Conservation (phyloP, 2,888 invertebrate species). For the Tipula lateralis region DNA sequence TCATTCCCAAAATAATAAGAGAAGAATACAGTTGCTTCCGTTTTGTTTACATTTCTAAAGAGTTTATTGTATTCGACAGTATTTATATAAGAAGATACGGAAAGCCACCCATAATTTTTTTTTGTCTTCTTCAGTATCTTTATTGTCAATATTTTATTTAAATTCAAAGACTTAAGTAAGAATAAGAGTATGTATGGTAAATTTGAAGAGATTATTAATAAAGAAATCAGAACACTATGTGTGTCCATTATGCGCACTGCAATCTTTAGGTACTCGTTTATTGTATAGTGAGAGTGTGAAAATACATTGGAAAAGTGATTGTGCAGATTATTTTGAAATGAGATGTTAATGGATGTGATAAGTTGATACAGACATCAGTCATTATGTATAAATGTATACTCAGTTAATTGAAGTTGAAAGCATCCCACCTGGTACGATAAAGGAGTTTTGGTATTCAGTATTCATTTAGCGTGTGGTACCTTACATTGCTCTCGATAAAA, state of each 20-base stretch:
- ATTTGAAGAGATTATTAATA: background rate
- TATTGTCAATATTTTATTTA: background rate
- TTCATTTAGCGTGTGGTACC: no score
- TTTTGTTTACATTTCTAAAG: constrained; percentile 1
- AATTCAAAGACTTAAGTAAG: background rate
- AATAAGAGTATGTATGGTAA: background rate
- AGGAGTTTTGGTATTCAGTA: no score
- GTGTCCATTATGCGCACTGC: background rate
- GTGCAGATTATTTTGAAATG: background rate
- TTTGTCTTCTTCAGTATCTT: background rate
- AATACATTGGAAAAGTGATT: background rate
- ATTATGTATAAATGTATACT: no score
- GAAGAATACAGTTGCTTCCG: background rate
- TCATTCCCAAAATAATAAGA: background rate
- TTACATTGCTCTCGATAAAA: no score
- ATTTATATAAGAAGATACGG: background rate
- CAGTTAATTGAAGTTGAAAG: no score
- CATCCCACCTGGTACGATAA: no score
- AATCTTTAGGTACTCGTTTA: background rate
- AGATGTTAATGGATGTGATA: background rate
- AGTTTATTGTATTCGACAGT: background rate
- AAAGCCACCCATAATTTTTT: background rate
- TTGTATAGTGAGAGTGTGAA: background rate
- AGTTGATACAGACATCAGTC: no score
- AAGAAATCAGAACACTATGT: background rate